Conservation (phyloP, 2,113 vertebrate species). For the Physeter macrocephalus region DNA sequence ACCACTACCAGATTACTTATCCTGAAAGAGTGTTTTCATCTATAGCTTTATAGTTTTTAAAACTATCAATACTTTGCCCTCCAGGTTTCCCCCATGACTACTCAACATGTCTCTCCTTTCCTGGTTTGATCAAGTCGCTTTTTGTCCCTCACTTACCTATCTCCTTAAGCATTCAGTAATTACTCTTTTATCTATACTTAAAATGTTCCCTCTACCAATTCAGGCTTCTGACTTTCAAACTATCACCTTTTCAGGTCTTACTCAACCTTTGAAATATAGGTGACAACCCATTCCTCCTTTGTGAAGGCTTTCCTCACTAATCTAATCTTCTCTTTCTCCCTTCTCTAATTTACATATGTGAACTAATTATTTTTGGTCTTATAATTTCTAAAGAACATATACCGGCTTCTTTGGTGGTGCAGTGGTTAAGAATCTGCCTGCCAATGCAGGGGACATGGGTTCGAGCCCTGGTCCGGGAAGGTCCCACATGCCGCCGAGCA, state of each 20-base stretch:
- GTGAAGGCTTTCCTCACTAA: background rate
- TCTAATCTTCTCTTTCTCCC: background rate
- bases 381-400: background rate
- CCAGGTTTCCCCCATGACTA: background rate
- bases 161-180: background rate
- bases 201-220: background rate
- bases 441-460: no score
- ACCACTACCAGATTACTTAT: background rate
- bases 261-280: background rate
- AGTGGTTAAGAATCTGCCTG: no score
- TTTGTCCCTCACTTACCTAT: background rate
- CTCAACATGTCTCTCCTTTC: background rate
- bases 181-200: background rate
- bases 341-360: background rate
- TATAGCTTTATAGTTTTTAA: conserved; percentile 24
- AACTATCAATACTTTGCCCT: background rate
- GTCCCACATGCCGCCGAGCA: no score
- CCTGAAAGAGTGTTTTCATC: background rate
- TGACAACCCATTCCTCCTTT: background rate
- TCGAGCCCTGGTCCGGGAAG: no score
- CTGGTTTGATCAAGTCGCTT: background rate
- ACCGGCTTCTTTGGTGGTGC: no score
- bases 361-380: background rate
- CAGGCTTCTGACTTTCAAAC: background rate
- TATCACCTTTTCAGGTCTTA: background rate